Percentiles rank a stretch among this genome's conserved stretches.
phyloP scores from a whole-genome alignment of 2,797 vertebrate genomes.

The Arnoldichthys spilopterus region DNA sequence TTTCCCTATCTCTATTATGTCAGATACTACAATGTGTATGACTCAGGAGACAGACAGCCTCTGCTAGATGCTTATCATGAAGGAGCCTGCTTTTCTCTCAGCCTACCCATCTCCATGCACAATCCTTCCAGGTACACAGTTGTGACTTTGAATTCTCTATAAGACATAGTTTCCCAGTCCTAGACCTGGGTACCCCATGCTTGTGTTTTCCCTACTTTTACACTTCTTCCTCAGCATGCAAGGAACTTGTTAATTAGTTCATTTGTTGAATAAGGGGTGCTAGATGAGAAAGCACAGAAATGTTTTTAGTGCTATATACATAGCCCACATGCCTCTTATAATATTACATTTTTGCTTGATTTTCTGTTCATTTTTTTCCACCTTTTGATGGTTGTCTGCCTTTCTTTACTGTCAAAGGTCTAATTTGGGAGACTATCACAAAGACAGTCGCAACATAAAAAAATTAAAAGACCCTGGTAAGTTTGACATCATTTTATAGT shows the following conservation, averaged over 20 bases:
- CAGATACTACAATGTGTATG: constrained; percentile 87
- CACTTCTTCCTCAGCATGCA: no score
- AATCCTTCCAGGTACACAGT: constrained; percentile 80
- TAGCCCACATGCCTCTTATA: no score
- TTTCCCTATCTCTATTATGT: constrained; percentile 50
- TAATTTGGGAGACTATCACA: constrained; percentile 85
- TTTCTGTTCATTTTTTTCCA: neutral
- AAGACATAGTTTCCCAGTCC: no score
- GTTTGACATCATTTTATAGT: constrained; percentile 55
- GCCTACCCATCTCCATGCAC: constrained; percentile 78
- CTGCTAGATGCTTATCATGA: constrained; percentile 91
- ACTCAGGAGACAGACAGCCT: constrained; percentile 87
- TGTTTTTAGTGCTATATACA: no score
- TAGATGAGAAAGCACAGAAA: no score
- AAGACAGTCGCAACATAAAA: constrained; percentile 89
- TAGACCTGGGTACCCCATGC: no score
- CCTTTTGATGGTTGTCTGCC: neutral
- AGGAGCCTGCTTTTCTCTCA: constrained; percentile 88
- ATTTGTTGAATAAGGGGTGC: no score
- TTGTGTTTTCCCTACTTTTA: no score
- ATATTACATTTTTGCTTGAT: no score
- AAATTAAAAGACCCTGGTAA: constrained; percentile 88
- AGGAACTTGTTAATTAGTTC: no score
- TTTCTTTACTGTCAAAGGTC: constrained; percentile 68
- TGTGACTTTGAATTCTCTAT: neutral